phyloP scores from a whole-genome alignment of 2,797 vertebrate species.

The Hydrophis major region DNA sequence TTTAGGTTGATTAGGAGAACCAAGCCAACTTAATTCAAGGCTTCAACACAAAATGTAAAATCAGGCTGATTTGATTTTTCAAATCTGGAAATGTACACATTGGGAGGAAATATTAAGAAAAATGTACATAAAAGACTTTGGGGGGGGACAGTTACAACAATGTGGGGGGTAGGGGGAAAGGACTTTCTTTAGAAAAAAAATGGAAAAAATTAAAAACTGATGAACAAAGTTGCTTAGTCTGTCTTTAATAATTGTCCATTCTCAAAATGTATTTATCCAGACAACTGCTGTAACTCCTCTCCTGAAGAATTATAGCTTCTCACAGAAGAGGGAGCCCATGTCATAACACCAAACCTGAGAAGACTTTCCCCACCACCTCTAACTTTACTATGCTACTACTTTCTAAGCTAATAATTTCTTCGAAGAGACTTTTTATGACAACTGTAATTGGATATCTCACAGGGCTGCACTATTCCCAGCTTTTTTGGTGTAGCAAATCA shows the following conservation, averaged over 20 bases:
- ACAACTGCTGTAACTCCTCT: rapidly evolving
- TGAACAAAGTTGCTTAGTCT: neutral
- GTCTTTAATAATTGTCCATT: neutral
- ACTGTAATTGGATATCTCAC: slow-evolving; percentile 35
- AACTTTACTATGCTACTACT: neutral
- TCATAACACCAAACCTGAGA: slow-evolving; percentile 46
- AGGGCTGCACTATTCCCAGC: neutral
- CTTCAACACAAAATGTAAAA: neutral
- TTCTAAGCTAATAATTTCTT: slow-evolving; percentile 44
- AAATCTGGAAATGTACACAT: neutral
- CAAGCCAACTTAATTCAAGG: neutral
- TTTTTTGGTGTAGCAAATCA: neutral
- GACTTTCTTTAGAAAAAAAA: neutral
- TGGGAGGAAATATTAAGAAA: neutral
- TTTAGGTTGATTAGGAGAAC: neutral
- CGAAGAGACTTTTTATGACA: slow-evolving; percentile 52
- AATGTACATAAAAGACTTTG: neutral
- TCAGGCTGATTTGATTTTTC: neutral
- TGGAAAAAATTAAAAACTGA: neutral
- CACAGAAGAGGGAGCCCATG: slow-evolving; percentile 68
- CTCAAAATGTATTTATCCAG: neutral
- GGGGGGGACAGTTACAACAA: neutral
- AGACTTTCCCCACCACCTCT: neutral
- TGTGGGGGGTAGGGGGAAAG: no score
- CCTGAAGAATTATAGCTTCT: slow-evolving; percentile 36